Evolutionary conservation across 1,140 invertebrate genomes (phyloP), one percentile per base, ranked within the genome.

Genomic region (Artemia franciscana): DNA sequence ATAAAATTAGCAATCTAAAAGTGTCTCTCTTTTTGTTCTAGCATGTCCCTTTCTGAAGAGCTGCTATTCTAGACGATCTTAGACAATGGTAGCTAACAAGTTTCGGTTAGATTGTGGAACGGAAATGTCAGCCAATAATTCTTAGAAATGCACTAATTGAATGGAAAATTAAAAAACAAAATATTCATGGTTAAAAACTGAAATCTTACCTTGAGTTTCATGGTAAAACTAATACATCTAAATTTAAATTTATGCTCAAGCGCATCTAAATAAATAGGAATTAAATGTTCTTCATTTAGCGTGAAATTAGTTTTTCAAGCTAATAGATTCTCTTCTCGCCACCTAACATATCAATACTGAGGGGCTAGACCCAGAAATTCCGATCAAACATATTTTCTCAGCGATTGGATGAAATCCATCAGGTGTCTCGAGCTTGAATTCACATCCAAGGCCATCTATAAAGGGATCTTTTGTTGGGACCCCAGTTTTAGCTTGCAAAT

Each of bases 381-480:
- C 82, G 0, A 97, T 74, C 25, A 78, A 77, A 62, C 84, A 80
- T 56, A 81, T 75, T 65, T 84, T 82, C 0, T 85, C 86, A 67
- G 85, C 82, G 12, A 98, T 58, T 63, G 59, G 28, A 18, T 95
- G 81, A 15, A 77, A 77, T 4, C 92, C 80, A 0, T 88, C 82
- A 51, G 88, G 83, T 3, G 91, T 91, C 59, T 91, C 91, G 73
- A 97, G 95, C 66, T 84, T 86, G 69, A 88, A 87, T 69, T 91
- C 86, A 68, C 88, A 92, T 26, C 62, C 86, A 26, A 79, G 76
- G 21, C 83, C 84, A 72, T 96, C 87, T 25, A 97, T 82, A 66
- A 84, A 91, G 1, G 98, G 74, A 71, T 97, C 92, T 60, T 90
- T 78, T 0, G 89, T 91, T 0, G 92, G 92, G 23, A 84, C 86